phyloP scores from a whole-genome alignment of 2,797 vertebrate species.

The Gymnopithys bicolor region DNA sequence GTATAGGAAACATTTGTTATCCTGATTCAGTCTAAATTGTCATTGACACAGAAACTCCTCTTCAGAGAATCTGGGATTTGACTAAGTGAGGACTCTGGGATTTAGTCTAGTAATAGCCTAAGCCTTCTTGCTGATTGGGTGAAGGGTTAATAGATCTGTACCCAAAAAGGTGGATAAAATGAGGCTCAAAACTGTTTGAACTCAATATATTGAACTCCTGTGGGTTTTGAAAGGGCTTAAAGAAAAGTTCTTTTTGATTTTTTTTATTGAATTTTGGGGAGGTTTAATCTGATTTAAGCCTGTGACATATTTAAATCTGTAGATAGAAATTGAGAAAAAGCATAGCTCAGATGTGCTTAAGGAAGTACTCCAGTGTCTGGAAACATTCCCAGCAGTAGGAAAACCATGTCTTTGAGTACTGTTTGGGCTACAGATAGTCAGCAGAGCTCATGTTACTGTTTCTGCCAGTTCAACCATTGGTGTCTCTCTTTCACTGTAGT shows the following conservation, averaged over 20 bases:
- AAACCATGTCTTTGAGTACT: neutral
- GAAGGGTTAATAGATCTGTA: neutral
- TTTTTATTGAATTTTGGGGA: neutral
- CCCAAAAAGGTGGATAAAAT: neutral
- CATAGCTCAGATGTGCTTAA: neutral
- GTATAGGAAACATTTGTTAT: neutral
- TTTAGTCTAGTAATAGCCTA: neutral
- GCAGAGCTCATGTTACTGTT: neutral
- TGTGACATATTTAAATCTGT: neutral
- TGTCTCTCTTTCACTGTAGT: neutral
- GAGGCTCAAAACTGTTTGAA: neutral
- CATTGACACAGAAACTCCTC: neutral
- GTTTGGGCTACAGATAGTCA: neutral
- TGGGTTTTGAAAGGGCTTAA: neutral
- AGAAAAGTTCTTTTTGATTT: neutral
- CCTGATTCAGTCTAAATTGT: neutral
- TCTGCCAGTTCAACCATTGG: fast-evolving
- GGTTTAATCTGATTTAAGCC: neutral
- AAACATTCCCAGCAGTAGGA: neutral
- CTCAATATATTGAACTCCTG: neutral
- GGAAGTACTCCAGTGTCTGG: neutral
- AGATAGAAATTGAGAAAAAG: neutral
- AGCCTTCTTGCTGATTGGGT: neutral
- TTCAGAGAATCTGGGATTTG: neutral
- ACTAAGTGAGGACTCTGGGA: neutral